Base-by-base conservation (phyloP, 37 sponge, comb jelly and placozoan species). In the Cladorhizidae sp. region DNA sequence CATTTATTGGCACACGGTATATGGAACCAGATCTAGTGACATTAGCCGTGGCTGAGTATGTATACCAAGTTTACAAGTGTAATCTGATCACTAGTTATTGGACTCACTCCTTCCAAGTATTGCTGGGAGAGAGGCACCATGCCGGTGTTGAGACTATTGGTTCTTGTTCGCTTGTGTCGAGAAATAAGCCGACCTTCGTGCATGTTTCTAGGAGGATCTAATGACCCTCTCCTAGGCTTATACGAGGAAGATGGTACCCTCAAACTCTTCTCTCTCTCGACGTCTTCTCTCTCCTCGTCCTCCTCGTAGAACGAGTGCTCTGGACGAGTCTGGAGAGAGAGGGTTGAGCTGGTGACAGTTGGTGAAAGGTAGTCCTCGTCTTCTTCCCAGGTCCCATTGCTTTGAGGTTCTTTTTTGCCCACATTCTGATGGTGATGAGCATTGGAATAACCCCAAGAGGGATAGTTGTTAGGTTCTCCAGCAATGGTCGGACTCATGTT, bases 241-340 rank as follows among this genome's bases (percentile, higher is more conserved):
- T n/a, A n/a, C n/a, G n/a, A n/a, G n/a, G n/a, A n/a, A n/a, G n/a
- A n/a, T n/a, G n/a, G 49, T 57, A 20, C 57, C 29, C 57, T 33
- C 67, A 26, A 31, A 38, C 78, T 37, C 41, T 28, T 59, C 40
- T 59, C 38, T 43, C 50, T 65, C 15, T 32, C 64, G 1, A 28
- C 79, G 26, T 64, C 65, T 43, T 43, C 67, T 31, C 40, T 39
- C 52, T 65, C 67, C 64, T 63, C 64, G 33, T 78, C 79, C 43
- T 45, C 45, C 52, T 64, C 54, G 11, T 65, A 18, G 35, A 32
- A 28, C 3, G 52, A 75, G 58, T 8, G 26, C 11, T 75, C 36
- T 25, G 28, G 26, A 33, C 55, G 22, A 56, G 76, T 18, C 7
- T 57, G 56, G 35, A 65, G 67, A 32, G 67, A 32, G 5, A 65